Conservation (phyloP, 2,797 vertebrate species). For the Synanceia verrucosa region DNA sequence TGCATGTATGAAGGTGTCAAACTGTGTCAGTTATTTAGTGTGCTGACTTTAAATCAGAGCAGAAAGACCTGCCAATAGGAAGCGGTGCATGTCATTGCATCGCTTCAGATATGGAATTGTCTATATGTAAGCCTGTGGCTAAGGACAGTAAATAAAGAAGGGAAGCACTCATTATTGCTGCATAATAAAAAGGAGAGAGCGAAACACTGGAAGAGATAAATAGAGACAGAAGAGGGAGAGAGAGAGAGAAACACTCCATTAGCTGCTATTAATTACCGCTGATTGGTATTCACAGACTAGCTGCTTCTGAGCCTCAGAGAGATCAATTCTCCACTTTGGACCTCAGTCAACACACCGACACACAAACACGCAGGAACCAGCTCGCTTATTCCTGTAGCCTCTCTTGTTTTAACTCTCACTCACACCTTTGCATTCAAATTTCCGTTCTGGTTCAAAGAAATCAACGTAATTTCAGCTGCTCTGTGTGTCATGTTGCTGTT, state of each 20-base stretch:
- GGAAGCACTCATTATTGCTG: slow-evolving; percentile 13
- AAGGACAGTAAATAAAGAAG: slow-evolving; percentile 5
- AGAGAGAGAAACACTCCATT: slow-evolving; percentile 74
- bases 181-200: slow-evolving; percentile 20
- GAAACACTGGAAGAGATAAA: slow-evolving; percentile 24
- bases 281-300: slow-evolving; percentile 79
- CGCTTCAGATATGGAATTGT: background rate
- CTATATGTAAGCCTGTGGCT: slow-evolving; percentile 6
- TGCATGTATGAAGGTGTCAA: background rate
- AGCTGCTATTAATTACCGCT: slow-evolving; percentile 81
- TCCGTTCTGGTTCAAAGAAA: background rate
- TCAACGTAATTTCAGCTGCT: background rate
- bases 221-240: slow-evolving; percentile 35
- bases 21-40: background rate
- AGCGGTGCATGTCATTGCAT: background rate
- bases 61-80: background rate
- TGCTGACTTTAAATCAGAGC: background rate
- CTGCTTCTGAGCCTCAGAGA: slow-evolving; percentile 64
- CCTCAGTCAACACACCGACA: slow-evolving; percentile 43
- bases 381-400: slow-evolving; percentile 21
- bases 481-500: background rate
- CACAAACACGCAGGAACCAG: background rate
- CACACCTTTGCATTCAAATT: slow-evolving; percentile 4
- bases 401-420: slow-evolving; percentile 27
- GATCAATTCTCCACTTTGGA: slow-evolving; percentile 74